Base-by-base conservation (phyloP, 2,113 vertebrate species). In the Drymodes brunneopygia region DNA sequence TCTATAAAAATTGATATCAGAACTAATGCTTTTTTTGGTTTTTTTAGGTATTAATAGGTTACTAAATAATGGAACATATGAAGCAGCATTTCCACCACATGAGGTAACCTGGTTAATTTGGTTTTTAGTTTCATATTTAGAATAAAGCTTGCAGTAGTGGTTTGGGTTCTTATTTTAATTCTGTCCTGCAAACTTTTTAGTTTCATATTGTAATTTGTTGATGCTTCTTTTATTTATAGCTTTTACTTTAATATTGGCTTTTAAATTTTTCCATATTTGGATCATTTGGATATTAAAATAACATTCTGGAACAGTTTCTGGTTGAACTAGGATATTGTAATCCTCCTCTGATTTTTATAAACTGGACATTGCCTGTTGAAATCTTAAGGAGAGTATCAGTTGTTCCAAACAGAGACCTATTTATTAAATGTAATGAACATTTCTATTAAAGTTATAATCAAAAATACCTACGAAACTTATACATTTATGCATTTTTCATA, bases 11-110 rank as follows among this genome's bases (percentile, higher is more conserved):
- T 9, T 42, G 2, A 5, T 87, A 28, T 23, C 6, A 5, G 35
- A 78, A 35, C 11, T 79, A 42, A 42, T 70, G 20, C 2, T 90
- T 93, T 44, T 72, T 74, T 67, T 90, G 64, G 86, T 97, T 58
- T 95, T 90, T 91, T 69, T 89, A 99, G 99, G 99, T 96, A 99
- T 99, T 93, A 99, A 98, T 94, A 99, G 99, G 44, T 97, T 99
- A 89, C 97, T 99, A 94, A 99, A 97, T 94, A 99, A 99, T 95
- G 98, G 98, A 82, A 99, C 99, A 3, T 99, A 99, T 31, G 99
- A 99, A 96, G 99, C 99, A 91, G 99, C 99, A 16, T 99, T 99
- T 96, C 99, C 99, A 75, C 99, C 99, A 42, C 99, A 99, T 90
- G 99, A 99, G 99, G 99, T 99, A 98, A 97, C 58, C 53, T 87